These are phyloP conservation scores for Apodemus speciosus DNA, from an alignment of 2,113 vertebrate genomes.

Conservation along the genomic window DNA sequence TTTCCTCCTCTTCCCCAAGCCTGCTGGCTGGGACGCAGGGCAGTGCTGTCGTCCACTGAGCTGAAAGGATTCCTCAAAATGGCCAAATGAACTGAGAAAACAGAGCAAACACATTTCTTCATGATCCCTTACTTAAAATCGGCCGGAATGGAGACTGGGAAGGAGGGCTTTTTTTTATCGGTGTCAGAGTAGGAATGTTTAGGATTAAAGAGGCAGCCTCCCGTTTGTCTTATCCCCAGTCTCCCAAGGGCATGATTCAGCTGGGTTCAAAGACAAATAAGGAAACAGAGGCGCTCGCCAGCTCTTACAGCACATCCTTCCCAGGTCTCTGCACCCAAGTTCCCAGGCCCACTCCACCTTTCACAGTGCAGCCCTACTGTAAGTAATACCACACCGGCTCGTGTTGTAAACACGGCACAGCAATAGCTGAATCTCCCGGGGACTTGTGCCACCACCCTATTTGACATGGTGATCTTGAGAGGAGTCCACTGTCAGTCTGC, in stretches of 20 bases:
- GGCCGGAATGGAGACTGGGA: neutral
- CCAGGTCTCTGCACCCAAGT: neutral
- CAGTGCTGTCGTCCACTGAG: neutral
- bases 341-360: neutral
- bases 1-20: neutral
- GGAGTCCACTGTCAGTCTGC: neutral
- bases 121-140: neutral
- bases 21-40: neutral
- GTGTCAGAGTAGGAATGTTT: neutral
- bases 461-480: neutral
- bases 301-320: neutral
- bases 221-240: neutral
- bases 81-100: neutral
- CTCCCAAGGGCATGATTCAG: neutral
- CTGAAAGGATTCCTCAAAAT: neutral
- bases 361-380: neutral
- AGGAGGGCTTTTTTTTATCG: no score
- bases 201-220: neutral
- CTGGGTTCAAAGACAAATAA: neutral
- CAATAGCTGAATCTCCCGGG: no score
- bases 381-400: neutral
- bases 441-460: neutral
- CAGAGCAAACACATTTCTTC: neutral
- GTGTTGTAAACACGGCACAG: neutral
- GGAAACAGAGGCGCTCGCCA: neutral